These are phyloP conservation scores for Thamnaconus septentrionalis DNA, from an alignment of 2,113 vertebrate genomes.

Conservation along the genomic window DNA sequence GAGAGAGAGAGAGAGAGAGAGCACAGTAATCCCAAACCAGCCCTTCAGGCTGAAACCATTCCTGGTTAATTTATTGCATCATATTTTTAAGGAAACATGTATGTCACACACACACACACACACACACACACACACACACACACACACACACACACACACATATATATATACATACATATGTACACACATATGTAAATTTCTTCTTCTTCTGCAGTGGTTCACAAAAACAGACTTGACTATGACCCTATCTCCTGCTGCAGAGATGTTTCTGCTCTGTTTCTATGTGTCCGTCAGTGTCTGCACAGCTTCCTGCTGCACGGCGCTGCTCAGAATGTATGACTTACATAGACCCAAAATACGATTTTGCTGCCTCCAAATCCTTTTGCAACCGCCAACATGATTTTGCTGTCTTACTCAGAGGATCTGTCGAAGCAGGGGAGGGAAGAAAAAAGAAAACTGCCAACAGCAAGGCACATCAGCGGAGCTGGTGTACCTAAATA, in stretches of 20 bases:
- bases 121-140: too few relatives aligned
- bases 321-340: too few relatives aligned
- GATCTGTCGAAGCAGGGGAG: background rate
- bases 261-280: slow-evolving; percentile 24
- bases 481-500: too few relatives aligned
- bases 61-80: slow-evolving; percentile 24
- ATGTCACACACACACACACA: too few relatives aligned
- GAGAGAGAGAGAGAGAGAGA: background rate
- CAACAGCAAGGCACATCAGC: too few relatives aligned
- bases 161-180: too few relatives aligned
- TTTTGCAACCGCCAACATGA: slow-evolving; percentile 15
- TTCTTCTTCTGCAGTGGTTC: slow-evolving; percentile 3
- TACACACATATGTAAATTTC: background rate
- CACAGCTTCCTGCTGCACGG: background rate
- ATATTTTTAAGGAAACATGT: slow-evolving; percentile 2
- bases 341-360: background rate
- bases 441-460: too few relatives aligned
- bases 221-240: slow-evolving; percentile 6
- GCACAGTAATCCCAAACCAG: slow-evolving; percentile 1
- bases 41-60: slow-evolving; percentile 2
- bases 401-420: slow-evolving; percentile 8
- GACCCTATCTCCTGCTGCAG: slow-evolving; percentile 15
- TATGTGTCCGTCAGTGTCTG: slow-evolving; percentile 24
- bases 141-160: too few relatives aligned
- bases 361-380: slow-evolving; percentile 15